These are phyloP conservation scores for Phymorhynchus buccinoides DNA, from an alignment of 1,140 invertebrate genomes.

Conservation along the genomic window DNA sequence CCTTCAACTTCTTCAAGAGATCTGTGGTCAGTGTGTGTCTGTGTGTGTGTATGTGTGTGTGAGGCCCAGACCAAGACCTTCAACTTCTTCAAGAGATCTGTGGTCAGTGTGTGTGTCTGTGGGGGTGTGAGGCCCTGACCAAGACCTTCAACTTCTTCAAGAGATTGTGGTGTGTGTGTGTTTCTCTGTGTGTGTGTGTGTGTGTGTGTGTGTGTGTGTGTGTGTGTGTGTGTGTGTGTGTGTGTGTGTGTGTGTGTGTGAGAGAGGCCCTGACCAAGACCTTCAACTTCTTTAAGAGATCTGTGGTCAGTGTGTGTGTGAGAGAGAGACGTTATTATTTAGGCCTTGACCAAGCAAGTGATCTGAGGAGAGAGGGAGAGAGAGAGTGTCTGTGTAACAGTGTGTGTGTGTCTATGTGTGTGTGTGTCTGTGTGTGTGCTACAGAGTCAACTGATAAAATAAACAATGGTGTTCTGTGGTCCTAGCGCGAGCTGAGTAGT, in stretches of 20 bases:
- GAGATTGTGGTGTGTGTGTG: constrained; percentile 50
- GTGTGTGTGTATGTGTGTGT: neutral
- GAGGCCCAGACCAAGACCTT: constrained; percentile 64
- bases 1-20: constrained; percentile 64
- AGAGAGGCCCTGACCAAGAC: constrained; percentile 59
- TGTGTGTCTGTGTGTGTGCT: too few relatives aligned
- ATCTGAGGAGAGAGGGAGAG: too few relatives aligned
- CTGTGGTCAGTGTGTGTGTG: constrained; percentile 61
- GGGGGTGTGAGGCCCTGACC: constrained; percentile 45
- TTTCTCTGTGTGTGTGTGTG: neutral
- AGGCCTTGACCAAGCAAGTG: constrained; percentile 52
- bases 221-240: constrained; percentile 28
- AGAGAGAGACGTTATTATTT: too few relatives aligned
- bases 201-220: too few relatives aligned
- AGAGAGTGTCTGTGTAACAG: too few relatives aligned
- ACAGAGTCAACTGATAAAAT: too few relatives aligned
- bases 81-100: constrained; percentile 62
- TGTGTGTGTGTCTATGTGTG: too few relatives aligned
- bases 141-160: constrained; percentile 66
- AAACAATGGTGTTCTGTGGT: too few relatives aligned
- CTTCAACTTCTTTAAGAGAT: constrained; percentile 63
- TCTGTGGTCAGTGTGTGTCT: constrained; percentile 62
- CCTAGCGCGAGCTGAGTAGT: too few relatives aligned
- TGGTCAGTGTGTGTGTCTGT: constrained; percentile 57
- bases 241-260: constrained; percentile 52